Evolutionary conservation across 2,888 invertebrate genomes (phyloP), one percentile per base, ranked within the genome.

Genomic region (Plusia festucae): DNA sequence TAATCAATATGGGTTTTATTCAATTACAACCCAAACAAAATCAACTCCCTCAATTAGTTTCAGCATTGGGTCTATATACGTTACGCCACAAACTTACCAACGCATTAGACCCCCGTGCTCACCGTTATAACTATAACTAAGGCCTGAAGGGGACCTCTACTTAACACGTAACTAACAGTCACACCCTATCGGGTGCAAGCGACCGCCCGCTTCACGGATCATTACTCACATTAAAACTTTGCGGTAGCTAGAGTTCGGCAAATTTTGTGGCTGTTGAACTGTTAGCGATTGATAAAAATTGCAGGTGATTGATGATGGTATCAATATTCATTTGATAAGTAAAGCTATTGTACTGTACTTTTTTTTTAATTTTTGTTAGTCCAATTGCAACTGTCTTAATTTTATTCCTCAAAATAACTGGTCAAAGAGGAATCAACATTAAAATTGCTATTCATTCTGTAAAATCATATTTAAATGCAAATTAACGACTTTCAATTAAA

Each of bases 211-310:
- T 82, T 81, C 77, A 72, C 81, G 82, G 83, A 83, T 86, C 84
- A 87, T 87, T 87, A 83, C 80, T 73, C 80, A 75, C 73, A 82
- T 86, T 85, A 86, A 77, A 85, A 86, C 78, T 85, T 70, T 84
- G 70, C 67, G 60, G 76, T 81, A 81, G 77, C 81, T 83, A 82
- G 73, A 74, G 68, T 76, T 67, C 51, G 62, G 58, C 56, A 65
- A 72, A 62, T 68, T 73, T 68, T 54, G 24, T 46, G 46, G 49
- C 53, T 34, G 30, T 13, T 18, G 22, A 11, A 24, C 2, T 32
- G 22, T 8, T 27, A 20, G 8, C 6, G 34, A n/a, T 58, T 30
- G 40, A 24, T n/a, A 40, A 60, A 40, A 49, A 49, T 49, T 46
- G 20, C 46, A 49, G 16, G 46, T 20, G 46, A 49, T 49, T 49